phyloP scores from a whole-genome alignment of 2,797 vertebrate species.

The Schizothorax lantsangensis region DNA sequence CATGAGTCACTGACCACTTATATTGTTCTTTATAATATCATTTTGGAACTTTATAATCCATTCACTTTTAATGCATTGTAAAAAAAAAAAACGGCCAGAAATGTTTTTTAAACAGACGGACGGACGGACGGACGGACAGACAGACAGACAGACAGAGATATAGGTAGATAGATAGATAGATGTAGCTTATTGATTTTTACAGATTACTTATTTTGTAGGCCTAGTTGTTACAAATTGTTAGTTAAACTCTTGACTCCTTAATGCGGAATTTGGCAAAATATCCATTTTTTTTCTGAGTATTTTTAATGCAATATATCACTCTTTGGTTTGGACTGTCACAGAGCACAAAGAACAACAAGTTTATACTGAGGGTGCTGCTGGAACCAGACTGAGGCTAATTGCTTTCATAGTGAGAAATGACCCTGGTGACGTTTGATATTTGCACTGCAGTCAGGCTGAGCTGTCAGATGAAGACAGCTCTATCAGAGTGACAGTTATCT shows the following conservation, averaged over 20 bases:
- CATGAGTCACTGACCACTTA: background rate
- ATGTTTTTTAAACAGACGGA: background rate
- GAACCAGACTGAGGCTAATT: slow-evolving; percentile 34
- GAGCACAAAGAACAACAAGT: slow-evolving; percentile 35
- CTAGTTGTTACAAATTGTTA: background rate
- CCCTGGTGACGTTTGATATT: slow-evolving; percentile 44
- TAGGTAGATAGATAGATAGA: background rate
- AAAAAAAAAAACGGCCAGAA: background rate
- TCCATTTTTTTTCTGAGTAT: background rate
- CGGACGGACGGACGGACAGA: background rate
- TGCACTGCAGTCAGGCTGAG: slow-evolving; percentile 40
- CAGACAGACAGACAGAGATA: background rate
- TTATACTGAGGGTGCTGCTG: background rate
- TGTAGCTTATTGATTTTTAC: background rate
- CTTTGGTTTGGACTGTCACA: slow-evolving; percentile 13
- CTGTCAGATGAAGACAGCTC: slow-evolving; percentile 49
- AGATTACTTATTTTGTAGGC: background rate
- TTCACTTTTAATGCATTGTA: background rate
- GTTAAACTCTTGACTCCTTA: background rate
- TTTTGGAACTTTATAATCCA: background rate
- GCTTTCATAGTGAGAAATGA: slow-evolving; percentile 37
- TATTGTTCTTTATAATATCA: background rate
- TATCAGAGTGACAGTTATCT: slow-evolving; percentile 51
- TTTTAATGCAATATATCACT: slow-evolving; percentile 13
- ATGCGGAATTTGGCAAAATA: background rate